Conservation (phyloP, 2,113 vertebrate genomes). For the Brevimyrus niger region DNA sequence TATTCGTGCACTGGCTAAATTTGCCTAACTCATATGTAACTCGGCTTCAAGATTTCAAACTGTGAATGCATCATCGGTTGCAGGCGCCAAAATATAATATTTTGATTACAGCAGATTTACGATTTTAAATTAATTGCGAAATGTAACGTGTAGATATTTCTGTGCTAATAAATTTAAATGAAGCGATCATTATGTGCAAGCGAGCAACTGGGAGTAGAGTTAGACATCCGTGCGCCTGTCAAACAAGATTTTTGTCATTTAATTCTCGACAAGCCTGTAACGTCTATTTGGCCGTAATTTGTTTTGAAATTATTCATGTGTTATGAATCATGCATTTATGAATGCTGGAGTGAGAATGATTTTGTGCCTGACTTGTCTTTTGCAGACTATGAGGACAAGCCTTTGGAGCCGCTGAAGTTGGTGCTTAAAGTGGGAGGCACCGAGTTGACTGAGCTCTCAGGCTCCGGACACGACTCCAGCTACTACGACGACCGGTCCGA, state of each 20-base stretch:
- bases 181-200: neutral
- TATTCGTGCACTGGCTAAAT: neutral
- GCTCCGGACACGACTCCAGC: conserved; percentile 92
- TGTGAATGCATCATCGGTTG: neutral
- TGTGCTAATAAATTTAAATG: neutral
- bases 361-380: neutral
- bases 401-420: conserved; percentile 84
- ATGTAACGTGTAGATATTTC: neutral
- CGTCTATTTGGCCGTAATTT: neutral
- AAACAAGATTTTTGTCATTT: neutral
- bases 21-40: neutral
- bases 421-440: conserved; percentile 95
- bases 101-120: neutral
- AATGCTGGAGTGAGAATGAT: neutral
- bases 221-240: neutral
- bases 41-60: neutral
- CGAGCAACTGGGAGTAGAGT: neutral
- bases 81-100: neutral
- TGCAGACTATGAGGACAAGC: conserved; percentile 81
- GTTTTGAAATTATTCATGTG: neutral
- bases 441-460: conserved; percentile 90
- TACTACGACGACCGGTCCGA: conserved; percentile 93
- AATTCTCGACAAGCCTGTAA: neutral
- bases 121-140: neutral
- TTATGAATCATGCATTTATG: neutral